Evolutionary conservation across 2,113 vertebrate species (phyloP).

Genomic region (western clawed frog (Xenopus tropicalis)): DNA sequence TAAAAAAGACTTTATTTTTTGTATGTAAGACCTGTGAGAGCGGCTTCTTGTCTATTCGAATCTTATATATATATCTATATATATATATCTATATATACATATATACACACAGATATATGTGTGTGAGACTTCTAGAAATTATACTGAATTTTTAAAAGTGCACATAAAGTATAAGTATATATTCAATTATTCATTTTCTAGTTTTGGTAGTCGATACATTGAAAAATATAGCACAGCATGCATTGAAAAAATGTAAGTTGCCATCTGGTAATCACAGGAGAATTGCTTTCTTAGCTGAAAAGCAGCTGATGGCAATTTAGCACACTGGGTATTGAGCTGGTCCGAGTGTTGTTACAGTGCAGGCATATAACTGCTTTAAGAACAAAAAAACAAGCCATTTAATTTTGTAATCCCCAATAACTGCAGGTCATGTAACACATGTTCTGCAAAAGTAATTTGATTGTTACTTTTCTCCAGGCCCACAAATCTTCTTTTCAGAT

Average conservation of each 20-base stretch:
- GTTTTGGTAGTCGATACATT: too few relatives aligned
- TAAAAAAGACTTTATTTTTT: too few relatives aligned
- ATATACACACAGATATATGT: too few relatives aligned
- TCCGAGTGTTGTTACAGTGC: slow-evolving; percentile 25
- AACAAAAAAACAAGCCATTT: slow-evolving; percentile 38
- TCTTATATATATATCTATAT: too few relatives aligned
- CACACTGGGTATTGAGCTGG: slow-evolving; percentile 20
- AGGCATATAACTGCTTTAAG: slow-evolving; percentile 30
- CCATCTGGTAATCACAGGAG: slow-evolving; percentile 33
- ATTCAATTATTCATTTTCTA: too few relatives aligned
- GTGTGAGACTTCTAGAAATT: too few relatives aligned
- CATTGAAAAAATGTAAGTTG: slow-evolving; percentile 22
- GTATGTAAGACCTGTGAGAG: too few relatives aligned
- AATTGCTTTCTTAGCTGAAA: slow-evolving; percentile 35
- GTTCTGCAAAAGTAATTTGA: slow-evolving; percentile 36
- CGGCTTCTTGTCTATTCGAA: too few relatives aligned
- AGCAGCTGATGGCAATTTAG: slow-evolving; percentile 38
- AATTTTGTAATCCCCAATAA: slow-evolving; percentile 34
- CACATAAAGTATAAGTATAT: too few relatives aligned
- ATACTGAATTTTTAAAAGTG: too few relatives aligned
- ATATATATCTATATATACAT: too few relatives aligned
- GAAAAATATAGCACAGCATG: too few relatives aligned
- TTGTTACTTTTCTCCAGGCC: slow-evolving; percentile 26
- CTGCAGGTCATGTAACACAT: slow-evolving; percentile 33
- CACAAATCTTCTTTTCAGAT: slow-evolving; percentile 21